phyloP scores from a whole-genome alignment of 2,888 invertebrate species.

The Oscheius onirici region DNA sequence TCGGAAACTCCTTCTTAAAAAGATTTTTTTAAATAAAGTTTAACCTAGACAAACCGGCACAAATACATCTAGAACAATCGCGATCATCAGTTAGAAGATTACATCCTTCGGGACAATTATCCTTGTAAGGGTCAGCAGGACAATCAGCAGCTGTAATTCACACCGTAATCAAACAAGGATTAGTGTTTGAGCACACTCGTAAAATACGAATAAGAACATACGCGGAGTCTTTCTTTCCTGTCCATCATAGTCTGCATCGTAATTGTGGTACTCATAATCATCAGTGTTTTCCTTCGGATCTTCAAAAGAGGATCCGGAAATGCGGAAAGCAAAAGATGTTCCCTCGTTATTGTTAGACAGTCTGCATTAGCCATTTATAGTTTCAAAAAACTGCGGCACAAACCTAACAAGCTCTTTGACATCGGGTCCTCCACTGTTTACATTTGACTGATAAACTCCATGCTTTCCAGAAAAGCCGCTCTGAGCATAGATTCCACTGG shows the following conservation, averaged over 20 bases:
- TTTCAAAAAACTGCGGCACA: no score
- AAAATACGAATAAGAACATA: neutral
- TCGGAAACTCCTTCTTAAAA: conserved; percentile 1
- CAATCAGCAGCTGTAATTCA: conserved; percentile 53
- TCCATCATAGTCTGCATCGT: conserved; percentile 60
- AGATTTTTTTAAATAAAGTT: no score
- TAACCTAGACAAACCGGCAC: conserved; percentile 48
- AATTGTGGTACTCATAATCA: conserved; percentile 60
- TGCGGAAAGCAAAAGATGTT: conserved; percentile 83
- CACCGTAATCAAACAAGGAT: neutral
- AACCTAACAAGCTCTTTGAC: conserved; percentile 83
- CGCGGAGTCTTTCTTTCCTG: conserved; percentile 26
- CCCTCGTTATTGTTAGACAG: conserved; percentile 86
- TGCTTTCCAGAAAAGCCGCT: conserved; percentile 78
- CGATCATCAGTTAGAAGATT: conserved; percentile 59
- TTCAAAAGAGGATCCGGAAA: conserved; percentile 73
- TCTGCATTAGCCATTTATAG: no score
- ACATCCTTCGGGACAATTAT: conserved; percentile 64
- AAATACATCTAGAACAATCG: conserved; percentile 66
- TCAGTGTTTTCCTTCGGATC: conserved; percentile 60
- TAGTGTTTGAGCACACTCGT: conserved; percentile 1
- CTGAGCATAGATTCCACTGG: conserved; percentile 55
- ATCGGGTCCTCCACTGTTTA: conserved; percentile 91
- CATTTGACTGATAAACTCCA: conserved; percentile 81
- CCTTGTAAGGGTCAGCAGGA: conserved; percentile 63